Conservation (phyloP, 2,888 invertebrate genomes). For the Hyppa rectilinea region DNA sequence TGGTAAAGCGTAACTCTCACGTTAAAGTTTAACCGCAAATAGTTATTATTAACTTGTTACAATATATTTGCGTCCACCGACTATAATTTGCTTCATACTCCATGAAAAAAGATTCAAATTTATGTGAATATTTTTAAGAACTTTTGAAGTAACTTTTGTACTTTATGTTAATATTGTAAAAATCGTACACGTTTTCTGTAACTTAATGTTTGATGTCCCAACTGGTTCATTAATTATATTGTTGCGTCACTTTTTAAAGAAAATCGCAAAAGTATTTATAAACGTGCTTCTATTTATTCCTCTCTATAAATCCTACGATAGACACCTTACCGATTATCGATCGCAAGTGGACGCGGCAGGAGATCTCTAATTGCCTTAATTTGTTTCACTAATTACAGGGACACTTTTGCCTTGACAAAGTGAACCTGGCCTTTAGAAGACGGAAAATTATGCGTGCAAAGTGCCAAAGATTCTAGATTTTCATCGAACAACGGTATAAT, state of each 20-base stretch:
- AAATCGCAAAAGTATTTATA: not conserved
- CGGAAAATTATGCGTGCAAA: constrained; percentile 56
- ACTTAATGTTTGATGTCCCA: constrained; percentile 20
- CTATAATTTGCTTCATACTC: constrained; percentile 5
- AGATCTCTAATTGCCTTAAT: constrained; percentile 74
- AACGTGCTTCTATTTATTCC: not conserved
- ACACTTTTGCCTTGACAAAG: constrained; percentile 56
- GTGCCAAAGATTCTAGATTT: constrained; percentile 30
- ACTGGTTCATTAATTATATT: constrained; percentile 24
- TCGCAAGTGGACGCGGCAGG: constrained; percentile 52
- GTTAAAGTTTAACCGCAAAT: constrained; percentile 52
- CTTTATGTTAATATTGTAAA: not conserved
- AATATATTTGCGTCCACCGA: constrained; percentile 14
- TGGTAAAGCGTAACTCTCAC: constrained; percentile 29
- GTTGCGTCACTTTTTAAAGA: constrained; percentile 5
- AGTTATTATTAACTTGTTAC: constrained; percentile 42
- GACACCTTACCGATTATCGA: constrained; percentile 58
- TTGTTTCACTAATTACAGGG: constrained; percentile 77
- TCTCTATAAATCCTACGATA: constrained; percentile 15
- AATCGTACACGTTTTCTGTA: constrained; percentile 27
- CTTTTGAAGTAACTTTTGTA: constrained; percentile 17
- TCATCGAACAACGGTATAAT: constrained; percentile 18
- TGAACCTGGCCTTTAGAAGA: constrained; percentile 58
- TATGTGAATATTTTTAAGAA: constrained; percentile 16
- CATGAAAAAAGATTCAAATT: constrained; percentile 1